A percentile compares a stretch with the other conserved stretches of the same genome.
phyloP scores from a whole-genome alignment of 2,797 vertebrate species.

The Xenentodon cancila region DNA sequence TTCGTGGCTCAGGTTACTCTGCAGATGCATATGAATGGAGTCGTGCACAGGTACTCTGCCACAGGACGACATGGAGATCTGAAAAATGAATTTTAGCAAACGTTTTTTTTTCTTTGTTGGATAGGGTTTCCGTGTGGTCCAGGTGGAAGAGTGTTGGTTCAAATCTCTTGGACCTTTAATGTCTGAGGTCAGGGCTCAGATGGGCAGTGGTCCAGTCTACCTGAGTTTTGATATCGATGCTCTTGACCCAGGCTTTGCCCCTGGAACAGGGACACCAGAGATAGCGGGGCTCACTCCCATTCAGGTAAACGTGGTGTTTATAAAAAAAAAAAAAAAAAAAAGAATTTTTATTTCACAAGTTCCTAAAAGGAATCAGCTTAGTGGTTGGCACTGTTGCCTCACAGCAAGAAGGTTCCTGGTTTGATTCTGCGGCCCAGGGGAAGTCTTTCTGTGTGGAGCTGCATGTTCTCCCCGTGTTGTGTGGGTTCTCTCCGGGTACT shows the following conservation, averaged over 20 bases:
- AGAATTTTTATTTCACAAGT: too few relatives aligned
- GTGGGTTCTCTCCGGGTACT: too few relatives aligned
- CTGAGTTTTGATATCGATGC: conserved; percentile 94
- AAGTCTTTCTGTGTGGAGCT: too few relatives aligned
- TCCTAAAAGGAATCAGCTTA: too few relatives aligned
- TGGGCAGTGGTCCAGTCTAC: conserved; percentile 87
- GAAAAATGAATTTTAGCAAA: background rate
- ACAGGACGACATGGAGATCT: background rate
- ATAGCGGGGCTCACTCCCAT: conserved; percentile 91
- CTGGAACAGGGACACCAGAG: conserved; percentile 93
- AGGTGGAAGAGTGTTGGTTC: conserved; percentile 90
- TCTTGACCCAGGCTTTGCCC: conserved; percentile 91
- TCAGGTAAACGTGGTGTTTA: conserved; percentile 72
- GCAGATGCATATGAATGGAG: conserved; percentile 85
- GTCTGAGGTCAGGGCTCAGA: conserved; percentile 88
- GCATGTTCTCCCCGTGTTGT: too few relatives aligned
- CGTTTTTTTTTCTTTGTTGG: background rate
- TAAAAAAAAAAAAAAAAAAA: too few relatives aligned
- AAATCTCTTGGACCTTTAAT: conserved; percentile 91
- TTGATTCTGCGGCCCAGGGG: too few relatives aligned
- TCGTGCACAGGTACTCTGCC: conserved; percentile 83
- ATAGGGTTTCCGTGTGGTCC: conserved; percentile 93
- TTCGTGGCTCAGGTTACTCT: conserved; percentile 86
- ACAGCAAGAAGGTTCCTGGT: too few relatives aligned
- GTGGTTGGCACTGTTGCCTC: too few relatives aligned